Evolutionary conservation across 2,797 vertebrate species (phyloP).

Genomic region (Perodicticus potto): DNA sequence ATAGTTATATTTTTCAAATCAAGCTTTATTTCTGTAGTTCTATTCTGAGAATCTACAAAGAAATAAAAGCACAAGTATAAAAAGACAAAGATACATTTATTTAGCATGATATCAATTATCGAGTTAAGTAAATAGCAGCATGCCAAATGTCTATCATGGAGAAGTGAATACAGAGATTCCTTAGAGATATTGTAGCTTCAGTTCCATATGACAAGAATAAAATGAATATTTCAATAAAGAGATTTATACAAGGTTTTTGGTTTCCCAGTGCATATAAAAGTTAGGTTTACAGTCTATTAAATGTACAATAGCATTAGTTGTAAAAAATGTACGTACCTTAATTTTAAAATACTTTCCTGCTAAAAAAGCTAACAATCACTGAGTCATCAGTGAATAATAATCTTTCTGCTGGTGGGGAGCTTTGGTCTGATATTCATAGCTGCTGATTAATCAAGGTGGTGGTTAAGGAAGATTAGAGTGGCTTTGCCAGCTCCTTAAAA

Average conservation of each 20-base stretch:
- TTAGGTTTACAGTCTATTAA: background rate
- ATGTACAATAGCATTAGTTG: background rate
- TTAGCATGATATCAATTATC: background rate
- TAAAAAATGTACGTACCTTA: background rate
- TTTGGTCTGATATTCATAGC: background rate
- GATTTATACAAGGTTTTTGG: background rate
- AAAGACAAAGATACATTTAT: conserved; percentile 8
- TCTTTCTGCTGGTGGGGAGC: background rate
- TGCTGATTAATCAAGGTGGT: background rate
- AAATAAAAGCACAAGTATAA: background rate
- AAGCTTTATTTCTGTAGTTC: background rate
- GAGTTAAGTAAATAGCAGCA: background rate
- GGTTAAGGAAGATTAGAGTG: background rate
- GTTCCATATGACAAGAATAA: background rate
- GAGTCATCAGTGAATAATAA: background rate
- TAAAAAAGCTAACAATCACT: background rate
- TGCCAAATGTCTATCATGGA: background rate
- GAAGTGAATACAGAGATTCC: background rate
- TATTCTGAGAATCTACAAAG: background rate
- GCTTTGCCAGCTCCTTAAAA: background rate
- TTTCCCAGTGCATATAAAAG: background rate
- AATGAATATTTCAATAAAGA: background rate
- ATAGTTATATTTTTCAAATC: conserved; percentile 40
- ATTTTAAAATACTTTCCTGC: background rate
- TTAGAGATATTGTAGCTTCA: background rate